Evolutionary conservation across 2,888 invertebrate species (phyloP).

Genomic region (Meloe dianella): DNA sequence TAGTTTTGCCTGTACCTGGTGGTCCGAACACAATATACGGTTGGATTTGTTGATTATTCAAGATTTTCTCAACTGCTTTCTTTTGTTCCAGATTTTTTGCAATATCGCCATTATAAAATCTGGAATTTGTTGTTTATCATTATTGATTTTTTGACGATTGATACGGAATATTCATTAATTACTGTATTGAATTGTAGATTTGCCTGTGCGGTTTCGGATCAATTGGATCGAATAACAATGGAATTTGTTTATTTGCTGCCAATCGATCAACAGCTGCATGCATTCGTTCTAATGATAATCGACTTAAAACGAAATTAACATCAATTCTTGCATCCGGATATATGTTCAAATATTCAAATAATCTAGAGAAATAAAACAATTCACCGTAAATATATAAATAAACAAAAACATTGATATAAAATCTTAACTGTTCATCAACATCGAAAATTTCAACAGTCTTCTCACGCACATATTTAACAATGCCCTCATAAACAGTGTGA

Average conservation of each 20-base stretch:
- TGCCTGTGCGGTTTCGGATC: not conserved
- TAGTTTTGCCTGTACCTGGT: conserved; percentile 81
- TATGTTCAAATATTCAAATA: conserved; percentile 37
- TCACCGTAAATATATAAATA: not conserved
- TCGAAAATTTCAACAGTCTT: conserved; percentile 55
- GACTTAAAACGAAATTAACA: conserved; percentile 60
- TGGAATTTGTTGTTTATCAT: too few species aligned
- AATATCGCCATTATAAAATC: conserved; percentile 57
- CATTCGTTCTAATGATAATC: conserved; percentile 60
- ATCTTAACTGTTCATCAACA: conserved; percentile 52
- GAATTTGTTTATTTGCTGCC: conserved; percentile 24
- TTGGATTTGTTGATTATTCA: conserved; percentile 66
- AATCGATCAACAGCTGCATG: conserved; percentile 58
- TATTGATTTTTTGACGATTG: not conserved
- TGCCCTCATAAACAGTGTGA: conserved; percentile 57
- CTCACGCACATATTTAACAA: conserved; percentile 57
- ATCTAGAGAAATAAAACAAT: conserved; percentile 29
- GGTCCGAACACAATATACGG: conserved; percentile 89
- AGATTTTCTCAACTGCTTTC: conserved; percentile 71
- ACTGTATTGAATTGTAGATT: not conserved
- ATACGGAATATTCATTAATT: not conserved
- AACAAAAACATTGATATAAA: too few species aligned
- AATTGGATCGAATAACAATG: not conserved
- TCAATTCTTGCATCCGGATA: conserved; percentile 52
- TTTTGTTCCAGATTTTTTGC: conserved; percentile 66